Evolutionary conservation across 2,888 invertebrate species (phyloP).

Genomic region (Idaea dimidiata): DNA sequence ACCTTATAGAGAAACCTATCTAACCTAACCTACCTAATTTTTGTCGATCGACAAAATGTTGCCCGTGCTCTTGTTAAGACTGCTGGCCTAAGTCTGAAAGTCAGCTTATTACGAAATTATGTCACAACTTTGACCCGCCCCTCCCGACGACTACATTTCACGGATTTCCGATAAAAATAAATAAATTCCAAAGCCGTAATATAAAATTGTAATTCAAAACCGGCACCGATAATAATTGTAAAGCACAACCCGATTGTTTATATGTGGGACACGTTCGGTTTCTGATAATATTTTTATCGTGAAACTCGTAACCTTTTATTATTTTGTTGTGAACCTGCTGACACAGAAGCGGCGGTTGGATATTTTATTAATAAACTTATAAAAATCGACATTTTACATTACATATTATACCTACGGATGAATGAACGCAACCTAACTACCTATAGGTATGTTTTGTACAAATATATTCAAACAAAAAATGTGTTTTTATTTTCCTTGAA

Average conservation of each 20-base stretch:
- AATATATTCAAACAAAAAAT: too few species aligned
- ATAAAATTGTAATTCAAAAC: conserved; percentile 6
- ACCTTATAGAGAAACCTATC: too few species aligned
- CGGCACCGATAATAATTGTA: conserved; percentile 4
- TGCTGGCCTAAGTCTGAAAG: too few species aligned
- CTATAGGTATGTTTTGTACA: too few species aligned
- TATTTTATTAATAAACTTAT: background rate
- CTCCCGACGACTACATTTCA: conserved; percentile 6
- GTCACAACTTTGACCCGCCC: background rate
- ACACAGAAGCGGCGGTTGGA: background rate
- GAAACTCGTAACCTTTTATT: background rate
- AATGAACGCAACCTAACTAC: too few species aligned
- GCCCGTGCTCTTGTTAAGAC: too few species aligned
- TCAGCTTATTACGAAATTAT: background rate
- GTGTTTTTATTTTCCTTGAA: too few species aligned
- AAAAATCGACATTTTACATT: too few species aligned
- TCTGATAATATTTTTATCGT: conserved; percentile 1
- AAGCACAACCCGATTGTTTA: conserved; percentile 6
- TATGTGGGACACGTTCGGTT: conserved; percentile 16
- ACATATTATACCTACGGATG: too few species aligned
- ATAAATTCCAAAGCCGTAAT: conserved; percentile 4
- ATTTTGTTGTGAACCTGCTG: background rate
- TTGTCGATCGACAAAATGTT: too few species aligned
- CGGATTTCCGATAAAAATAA: conserved; percentile 6
- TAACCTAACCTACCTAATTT: too few species aligned